Conservation (phyloP, 2,888 invertebrate species). For the Drosophila testacea region DNA sequence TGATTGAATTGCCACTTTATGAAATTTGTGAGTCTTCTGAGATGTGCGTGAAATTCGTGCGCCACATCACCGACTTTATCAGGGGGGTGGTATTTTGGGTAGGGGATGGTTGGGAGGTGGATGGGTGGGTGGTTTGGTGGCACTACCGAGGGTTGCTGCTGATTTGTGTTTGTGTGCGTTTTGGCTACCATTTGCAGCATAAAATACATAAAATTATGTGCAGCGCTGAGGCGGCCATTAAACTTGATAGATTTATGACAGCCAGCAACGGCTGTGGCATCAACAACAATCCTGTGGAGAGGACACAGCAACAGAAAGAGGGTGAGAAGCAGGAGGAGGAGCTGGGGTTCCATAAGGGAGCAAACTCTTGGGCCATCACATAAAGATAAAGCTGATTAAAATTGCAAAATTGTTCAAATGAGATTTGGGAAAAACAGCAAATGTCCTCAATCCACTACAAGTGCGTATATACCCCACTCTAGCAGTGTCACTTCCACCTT, state of each 20-base stretch:
- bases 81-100: background rate
- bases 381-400: slow-evolving; percentile 74
- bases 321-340: background rate
- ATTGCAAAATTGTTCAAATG: slow-evolving; percentile 75
- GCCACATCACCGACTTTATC: slow-evolving; percentile 30
- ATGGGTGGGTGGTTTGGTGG: slow-evolving; percentile 11
- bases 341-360: slow-evolving; percentile 1
- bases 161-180: slow-evolving; percentile 66
- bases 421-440: slow-evolving; percentile 62
- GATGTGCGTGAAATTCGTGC: slow-evolving; percentile 81
- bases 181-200: slow-evolving; percentile 77
- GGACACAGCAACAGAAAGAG: slow-evolving; percentile 18
- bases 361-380: slow-evolving; percentile 52
- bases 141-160: slow-evolving; percentile 64
- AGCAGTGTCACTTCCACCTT: background rate
- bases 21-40: slow-evolving; percentile 85
- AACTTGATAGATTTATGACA: slow-evolving; percentile 84
- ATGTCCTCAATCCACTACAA: slow-evolving; percentile 29
- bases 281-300: slow-evolving; percentile 35
- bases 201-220: slow-evolving; percentile 84
- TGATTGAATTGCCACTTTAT: slow-evolving; percentile 85
- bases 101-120: slow-evolving; percentile 2
- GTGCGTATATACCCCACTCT: slow-evolving; percentile 14
- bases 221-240: slow-evolving; percentile 83
- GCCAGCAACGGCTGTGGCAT: slow-evolving; percentile 38